These are phyloP conservation scores for Eptatretus atami DNA, from an alignment of 2,797 vertebrate genomes.

Conservation along the genomic window DNA sequence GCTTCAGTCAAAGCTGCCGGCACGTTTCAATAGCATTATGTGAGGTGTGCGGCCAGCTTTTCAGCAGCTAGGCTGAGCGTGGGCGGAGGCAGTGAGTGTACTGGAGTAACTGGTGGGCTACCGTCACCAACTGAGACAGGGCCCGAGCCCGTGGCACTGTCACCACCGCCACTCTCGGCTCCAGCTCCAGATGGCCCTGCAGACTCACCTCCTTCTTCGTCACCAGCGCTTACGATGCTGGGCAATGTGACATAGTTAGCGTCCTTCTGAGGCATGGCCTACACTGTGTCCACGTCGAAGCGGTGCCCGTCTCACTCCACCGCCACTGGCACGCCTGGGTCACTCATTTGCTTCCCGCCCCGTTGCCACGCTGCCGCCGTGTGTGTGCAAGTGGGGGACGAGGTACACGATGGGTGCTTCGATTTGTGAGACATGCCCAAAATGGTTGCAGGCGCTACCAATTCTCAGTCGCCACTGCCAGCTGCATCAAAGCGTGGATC, in stretches of 20 bases:
- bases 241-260: slow-evolving; percentile 51
- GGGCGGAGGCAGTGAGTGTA: too few relatives aligned
- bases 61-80: too few relatives aligned
- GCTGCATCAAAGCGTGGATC: slow-evolving; percentile 79
- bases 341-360: slow-evolving; percentile 55
- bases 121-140: too few relatives aligned
- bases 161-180: background rate
- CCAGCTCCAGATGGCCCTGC: slow-evolving; percentile 14
- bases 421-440: slow-evolving; percentile 12
- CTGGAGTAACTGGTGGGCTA: too few relatives aligned
- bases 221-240: slow-evolving; percentile 28
- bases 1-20: too few relatives aligned
- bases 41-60: too few relatives aligned
- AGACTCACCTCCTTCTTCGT: slow-evolving; percentile 24
- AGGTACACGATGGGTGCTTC: slow-evolving; percentile 27
- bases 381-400: slow-evolving; percentile 20
- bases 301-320: slow-evolving; percentile 23
- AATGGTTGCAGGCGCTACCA: too few relatives aligned
- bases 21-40: too few relatives aligned
- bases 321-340: slow-evolving; percentile 36
- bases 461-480: slow-evolving; percentile 10
- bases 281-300: slow-evolving; percentile 32
- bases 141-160: too few relatives aligned
- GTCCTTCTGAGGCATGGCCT: slow-evolving; percentile 36
- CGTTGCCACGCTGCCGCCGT: slow-evolving; percentile 66